Base-by-base conservation (phyloP, 2,888 invertebrate species). In the Villa cingulata region DNA sequence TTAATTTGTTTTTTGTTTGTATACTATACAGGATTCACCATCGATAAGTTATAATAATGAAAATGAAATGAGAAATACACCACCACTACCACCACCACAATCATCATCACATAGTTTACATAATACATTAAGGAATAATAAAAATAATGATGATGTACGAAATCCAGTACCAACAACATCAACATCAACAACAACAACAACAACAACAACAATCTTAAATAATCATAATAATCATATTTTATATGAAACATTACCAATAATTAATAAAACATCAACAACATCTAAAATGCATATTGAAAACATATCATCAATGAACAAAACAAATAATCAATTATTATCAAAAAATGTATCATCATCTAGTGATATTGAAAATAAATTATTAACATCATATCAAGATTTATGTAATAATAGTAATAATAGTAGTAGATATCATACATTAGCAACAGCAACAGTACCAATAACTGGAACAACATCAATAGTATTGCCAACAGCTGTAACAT, bases 71-170 rank as follows among this genome's bases (percentile, higher is more conserved):
- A 45, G 59, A 64, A 54, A 52, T 47, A 40, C 67, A 51, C 29
- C 29, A 32, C 65, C 67, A 44, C n/a, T n/a, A n/a, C n/a, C n/a
- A n/a, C n/a, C n/a, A n/a, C n/a, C n/a, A n/a, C n/a, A n/a, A n/a
- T n/a, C n/a, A n/a, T n/a, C n/a, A n/a, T n/a, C n/a, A n/a, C 66
- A 68, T 37, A 59, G 57, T 38, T 66, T 66, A 54, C 66, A 68
- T 34, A 67, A 65, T 49, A 67, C 68, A 1, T 54, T 69, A 17
- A 67, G 64, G 53, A 58, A 65, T 45, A 64, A 62, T 42, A 61
- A 62, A 34, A 47, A 23, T 23, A 23, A 6, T 23, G 23, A 23
- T 23, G 7, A 23, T 23, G 7, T 23, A 7, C 4, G 23, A 6
- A 23, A 6, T 6, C 7, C 41, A 14, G 42, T 38, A 16, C 3